Base-by-base conservation (phyloP, 2,888 invertebrate genomes). In the Heliconius sara region DNA sequence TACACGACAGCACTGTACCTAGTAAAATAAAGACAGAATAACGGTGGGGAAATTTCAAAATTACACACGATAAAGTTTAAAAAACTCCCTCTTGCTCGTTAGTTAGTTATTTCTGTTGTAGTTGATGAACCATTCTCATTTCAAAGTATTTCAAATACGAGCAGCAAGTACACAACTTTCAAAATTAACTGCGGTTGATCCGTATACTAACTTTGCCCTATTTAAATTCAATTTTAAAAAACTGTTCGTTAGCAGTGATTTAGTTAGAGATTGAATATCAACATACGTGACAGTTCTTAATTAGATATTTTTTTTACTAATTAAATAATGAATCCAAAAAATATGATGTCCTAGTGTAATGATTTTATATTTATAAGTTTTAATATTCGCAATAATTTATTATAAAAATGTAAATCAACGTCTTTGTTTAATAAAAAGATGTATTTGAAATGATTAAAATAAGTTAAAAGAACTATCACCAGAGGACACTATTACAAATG, bases 201-300 rank as follows among this genome's bases (percentile, higher is more conserved):
- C 68, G n/a, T 76, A 63, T 79, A 75, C 79, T 52, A 75, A 79
- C 70, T 82, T 84, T 83, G 81, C 82, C 86, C 82, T 83, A 86
- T 68, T 43, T 68, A 13, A 43, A n/a, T 68, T 43, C 6, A 6
- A 39, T 39, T 43, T 22, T 5, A n/a, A 68, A 43, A 39, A 68
- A 68, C 34, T 39, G 12, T 68, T 68, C 39, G n/a, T 6, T 68
- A 25, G 25, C 68, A 34, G n/a, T 43, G n/a, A 25, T 68, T 43
- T 25, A 68, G n/a, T 34, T 68, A 43, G 2, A 27, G 4, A 43
- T 68, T 19, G 19, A 19, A 52, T 47, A 5, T 47, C 6, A 6
- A 5, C 6, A 47, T 52, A 52, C 19, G 5, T 2, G 52, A 52
- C 7, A 52, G 52, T 52, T 52, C 52, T 19, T 52, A 52, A 52